phyloP scores from a whole-genome alignment of 2,888 invertebrate species.

The Xestia rhomboidea region DNA sequence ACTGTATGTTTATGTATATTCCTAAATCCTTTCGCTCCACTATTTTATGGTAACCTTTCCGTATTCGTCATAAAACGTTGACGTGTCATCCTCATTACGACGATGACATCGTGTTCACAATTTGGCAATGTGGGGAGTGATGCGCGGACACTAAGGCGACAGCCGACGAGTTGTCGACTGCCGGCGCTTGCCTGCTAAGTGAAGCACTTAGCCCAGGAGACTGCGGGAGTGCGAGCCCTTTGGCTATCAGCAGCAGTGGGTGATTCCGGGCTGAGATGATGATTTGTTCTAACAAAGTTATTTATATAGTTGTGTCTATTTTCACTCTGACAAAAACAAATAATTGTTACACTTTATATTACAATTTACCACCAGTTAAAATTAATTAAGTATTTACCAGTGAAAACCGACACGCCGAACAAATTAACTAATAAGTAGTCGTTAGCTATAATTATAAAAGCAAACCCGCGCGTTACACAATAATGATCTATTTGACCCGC shows the following conservation, averaged over 20 bases:
- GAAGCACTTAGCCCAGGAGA: constrained; percentile 33
- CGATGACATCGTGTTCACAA: constrained; percentile 15
- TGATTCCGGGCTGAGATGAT: too few relatives aligned
- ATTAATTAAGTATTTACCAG: constrained; percentile 17
- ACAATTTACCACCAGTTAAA: not conserved
- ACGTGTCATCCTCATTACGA: constrained; percentile 10
- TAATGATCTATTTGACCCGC: not conserved
- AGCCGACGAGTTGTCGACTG: constrained; percentile 18
- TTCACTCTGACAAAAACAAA: not conserved
- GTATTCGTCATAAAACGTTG: constrained; percentile 35
- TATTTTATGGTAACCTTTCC: constrained; percentile 25
- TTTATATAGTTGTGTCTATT: not conserved
- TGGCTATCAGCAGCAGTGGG: too few relatives aligned
- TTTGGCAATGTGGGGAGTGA: constrained; percentile 22
- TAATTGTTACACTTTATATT: not conserved
- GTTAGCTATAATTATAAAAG: constrained; percentile 10
- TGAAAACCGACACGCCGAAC: constrained; percentile 10
- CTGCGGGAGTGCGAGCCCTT: not conserved
- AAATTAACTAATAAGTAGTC: constrained; percentile 10
- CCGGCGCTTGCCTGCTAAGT: constrained; percentile 26
- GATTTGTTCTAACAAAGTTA: not conserved
- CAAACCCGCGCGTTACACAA: constrained; percentile 4
- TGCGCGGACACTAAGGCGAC: constrained; percentile 44
- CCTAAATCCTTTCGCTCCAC: constrained; percentile 16
- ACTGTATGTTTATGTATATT: constrained; percentile 1